Conservation (phyloP, 2,113 vertebrate species). For the Corythornis cristatus region DNA sequence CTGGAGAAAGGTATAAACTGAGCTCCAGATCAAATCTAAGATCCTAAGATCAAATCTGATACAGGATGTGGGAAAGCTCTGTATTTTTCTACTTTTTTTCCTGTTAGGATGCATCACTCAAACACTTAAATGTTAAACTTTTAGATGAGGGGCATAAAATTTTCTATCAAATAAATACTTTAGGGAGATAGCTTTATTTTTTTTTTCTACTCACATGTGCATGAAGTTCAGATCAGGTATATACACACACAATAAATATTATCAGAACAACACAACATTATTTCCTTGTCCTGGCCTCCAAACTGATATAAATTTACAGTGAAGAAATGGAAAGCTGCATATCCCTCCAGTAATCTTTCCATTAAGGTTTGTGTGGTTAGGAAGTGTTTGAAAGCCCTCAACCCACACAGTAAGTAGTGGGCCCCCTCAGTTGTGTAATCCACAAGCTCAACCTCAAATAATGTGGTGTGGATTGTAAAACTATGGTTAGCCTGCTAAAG, state of each 20-base stretch:
- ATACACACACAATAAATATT: background rate
- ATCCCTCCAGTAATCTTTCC: background rate
- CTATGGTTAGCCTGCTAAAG: background rate
- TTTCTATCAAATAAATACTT: slow-evolving; percentile 23
- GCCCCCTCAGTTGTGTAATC: background rate
- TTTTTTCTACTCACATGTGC: background rate
- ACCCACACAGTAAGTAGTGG: background rate
- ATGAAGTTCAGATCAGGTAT: background rate
- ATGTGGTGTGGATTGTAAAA: background rate
- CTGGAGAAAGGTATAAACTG: background rate
- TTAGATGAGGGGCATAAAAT: background rate
- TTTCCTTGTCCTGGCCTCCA: background rate
- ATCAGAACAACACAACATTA: background rate
- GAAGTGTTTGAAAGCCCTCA: slow-evolving; percentile 39
- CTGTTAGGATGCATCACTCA: background rate
- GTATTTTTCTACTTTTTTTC: background rate
- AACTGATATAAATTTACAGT: background rate
- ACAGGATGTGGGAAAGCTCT: background rate
- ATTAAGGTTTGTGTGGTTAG: background rate
- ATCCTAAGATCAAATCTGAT: background rate
- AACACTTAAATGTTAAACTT: background rate
- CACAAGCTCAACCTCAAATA: background rate
- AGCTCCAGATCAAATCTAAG: background rate
- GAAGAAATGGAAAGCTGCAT: background rate
- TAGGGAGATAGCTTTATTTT: background rate